Evolutionary conservation across 2,888 invertebrate genomes (phyloP).

Genomic region (Platypus cylindrus): DNA sequence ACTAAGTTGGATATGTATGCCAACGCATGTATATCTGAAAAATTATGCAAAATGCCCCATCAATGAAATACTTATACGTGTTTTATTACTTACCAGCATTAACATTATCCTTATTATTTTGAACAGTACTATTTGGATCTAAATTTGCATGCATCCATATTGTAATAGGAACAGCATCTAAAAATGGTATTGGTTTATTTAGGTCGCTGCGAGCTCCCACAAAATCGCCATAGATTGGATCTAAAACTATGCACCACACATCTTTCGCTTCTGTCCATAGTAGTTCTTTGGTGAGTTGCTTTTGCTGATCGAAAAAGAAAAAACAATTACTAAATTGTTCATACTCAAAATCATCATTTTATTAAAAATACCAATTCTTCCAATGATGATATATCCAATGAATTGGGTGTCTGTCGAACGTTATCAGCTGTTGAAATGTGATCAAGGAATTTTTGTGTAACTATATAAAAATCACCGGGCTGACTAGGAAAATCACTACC

Average conservation of each 20-base stretch:
- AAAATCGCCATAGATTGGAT: slow-evolving; percentile 91
- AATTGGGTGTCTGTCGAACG: slow-evolving; percentile 31
- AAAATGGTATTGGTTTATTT: slow-evolving; percentile 62
- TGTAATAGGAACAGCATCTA: slow-evolving; percentile 78
- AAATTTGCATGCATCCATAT: slow-evolving; percentile 59
- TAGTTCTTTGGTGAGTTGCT: slow-evolving; percentile 30
- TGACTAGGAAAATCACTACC: slow-evolving; percentile 67
- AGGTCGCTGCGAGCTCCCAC: slow-evolving; percentile 64
- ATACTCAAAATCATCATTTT: not conserved
- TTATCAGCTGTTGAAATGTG: slow-evolving; percentile 45
- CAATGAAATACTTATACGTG: not conserved
- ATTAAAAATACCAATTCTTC: slow-evolving; percentile 24
- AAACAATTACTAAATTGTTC: slow-evolving; percentile 1
- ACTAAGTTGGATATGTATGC: slow-evolving; percentile 74
- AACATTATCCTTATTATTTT: slow-evolving; percentile 10
- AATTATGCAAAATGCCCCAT: slow-evolving; percentile 2
- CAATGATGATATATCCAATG: slow-evolving; percentile 26
- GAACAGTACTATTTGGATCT: slow-evolving; percentile 33
- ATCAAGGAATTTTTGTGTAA: slow-evolving; percentile 69
- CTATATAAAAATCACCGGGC: slow-evolving; percentile 56
- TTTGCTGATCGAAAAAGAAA: slow-evolving; percentile 22
- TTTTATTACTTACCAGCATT: slow-evolving; percentile 15
- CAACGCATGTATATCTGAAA: slow-evolving; percentile 61
- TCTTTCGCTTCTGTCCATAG: slow-evolving; percentile 78
- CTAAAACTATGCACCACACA: slow-evolving; percentile 77